Evolutionary conservation across 2,113 vertebrate genomes (phyloP).

Genomic region (Ciconia maguari): DNA sequence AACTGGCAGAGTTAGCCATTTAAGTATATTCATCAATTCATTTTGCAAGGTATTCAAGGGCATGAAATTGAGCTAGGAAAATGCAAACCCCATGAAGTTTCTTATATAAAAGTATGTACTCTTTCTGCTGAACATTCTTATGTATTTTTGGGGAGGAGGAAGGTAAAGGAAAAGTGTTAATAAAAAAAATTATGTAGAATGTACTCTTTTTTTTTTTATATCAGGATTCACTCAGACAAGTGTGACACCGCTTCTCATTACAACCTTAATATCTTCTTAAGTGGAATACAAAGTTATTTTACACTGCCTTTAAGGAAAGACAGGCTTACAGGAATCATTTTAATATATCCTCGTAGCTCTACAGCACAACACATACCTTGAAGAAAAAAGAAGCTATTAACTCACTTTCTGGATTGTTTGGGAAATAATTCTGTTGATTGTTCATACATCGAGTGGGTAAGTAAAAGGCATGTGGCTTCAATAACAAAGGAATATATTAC

Average conservation of each 20-base stretch:
- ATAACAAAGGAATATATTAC: not conserved
- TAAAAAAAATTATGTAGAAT: not conserved
- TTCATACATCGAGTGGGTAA: not conserved
- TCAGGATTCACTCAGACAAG: not conserved
- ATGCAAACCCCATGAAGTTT: not conserved
- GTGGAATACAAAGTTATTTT: not conserved
- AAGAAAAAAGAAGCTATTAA: not conserved
- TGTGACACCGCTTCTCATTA: not conserved
- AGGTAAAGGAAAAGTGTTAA: not conserved
- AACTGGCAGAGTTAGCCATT: not conserved
- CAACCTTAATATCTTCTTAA: not conserved
- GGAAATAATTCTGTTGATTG: not conserved
- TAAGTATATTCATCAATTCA: not conserved
- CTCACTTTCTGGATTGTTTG: not conserved
- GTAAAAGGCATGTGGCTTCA: not conserved
- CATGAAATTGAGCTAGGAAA: not conserved
- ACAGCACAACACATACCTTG: not conserved
- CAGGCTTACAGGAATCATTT: not conserved
- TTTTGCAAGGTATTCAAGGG: not conserved
- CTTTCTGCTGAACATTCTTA: not conserved
- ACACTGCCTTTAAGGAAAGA: not conserved
- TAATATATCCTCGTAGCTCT: not conserved
- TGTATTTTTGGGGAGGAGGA: not conserved
- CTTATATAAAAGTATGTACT: not conserved
- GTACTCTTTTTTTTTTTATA: not conserved